Conservation (phyloP, 1,140 invertebrate genomes). For the Neodiprion lecontei region DNA sequence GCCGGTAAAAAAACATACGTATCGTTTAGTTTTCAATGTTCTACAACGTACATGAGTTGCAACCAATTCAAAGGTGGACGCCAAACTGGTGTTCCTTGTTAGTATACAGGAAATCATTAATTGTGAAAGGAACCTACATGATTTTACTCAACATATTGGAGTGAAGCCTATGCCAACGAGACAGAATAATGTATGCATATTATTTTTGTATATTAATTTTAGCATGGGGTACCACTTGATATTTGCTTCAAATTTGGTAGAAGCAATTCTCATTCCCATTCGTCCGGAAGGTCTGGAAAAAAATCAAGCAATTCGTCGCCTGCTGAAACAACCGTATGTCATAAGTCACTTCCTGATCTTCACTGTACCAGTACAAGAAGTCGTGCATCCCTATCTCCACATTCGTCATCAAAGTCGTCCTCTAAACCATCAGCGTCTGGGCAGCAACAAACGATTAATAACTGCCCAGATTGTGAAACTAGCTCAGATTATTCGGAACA, state of each 20-base stretch:
- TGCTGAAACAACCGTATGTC: conserved; percentile 63
- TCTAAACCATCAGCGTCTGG: conserved; percentile 35
- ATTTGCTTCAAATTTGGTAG: conserved; percentile 60
- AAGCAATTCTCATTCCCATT: conserved; percentile 73
- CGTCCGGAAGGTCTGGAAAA: conserved; percentile 55
- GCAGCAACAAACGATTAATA: conserved; percentile 45
- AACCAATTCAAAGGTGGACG: no score
- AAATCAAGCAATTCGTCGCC: conserved; percentile 50
- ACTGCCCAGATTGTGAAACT: conserved; percentile 59
- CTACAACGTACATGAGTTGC: no score
- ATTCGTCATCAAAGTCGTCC: conserved; percentile 53
- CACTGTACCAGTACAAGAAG: conserved; percentile 69
- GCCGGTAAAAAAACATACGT: no score
- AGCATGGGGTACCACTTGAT: conserved; percentile 47
- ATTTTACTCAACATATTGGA: no score
- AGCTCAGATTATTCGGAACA: conserved; percentile 60
- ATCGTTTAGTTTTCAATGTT: no score
- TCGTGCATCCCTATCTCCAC: conserved; percentile 60
- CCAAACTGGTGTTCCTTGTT: no score
- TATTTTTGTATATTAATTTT: neutral
- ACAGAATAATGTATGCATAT: neutral
- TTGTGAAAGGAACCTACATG: no score
- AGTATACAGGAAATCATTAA: no score
- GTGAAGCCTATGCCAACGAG: neutral
- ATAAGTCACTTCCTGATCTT: conserved; percentile 86